A percentile compares a stretch with the other conserved stretches of the same genome.
phyloP scores from a whole-genome alignment of 2,113 vertebrate species.

The Anhinga rufa region DNA sequence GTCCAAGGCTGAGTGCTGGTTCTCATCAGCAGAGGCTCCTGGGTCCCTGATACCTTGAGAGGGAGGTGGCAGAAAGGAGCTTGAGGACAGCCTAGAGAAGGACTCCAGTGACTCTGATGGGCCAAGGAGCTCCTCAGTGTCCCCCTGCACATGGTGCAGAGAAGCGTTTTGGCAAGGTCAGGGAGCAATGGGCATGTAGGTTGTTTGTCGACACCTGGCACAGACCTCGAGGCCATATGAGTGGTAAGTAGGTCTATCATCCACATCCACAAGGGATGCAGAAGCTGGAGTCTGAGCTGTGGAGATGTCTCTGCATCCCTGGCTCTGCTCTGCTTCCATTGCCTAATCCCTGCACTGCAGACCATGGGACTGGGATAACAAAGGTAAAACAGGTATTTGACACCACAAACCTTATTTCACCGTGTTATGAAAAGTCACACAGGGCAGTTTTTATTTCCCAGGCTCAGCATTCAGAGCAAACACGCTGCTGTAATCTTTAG shows the following conservation, averaged over 20 bases:
- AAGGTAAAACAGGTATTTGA: background rate
- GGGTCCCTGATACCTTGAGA: background rate
- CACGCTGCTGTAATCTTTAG: conserved; percentile 1
- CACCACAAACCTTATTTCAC: background rate
- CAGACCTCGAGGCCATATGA: background rate
- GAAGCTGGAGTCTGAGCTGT: background rate
- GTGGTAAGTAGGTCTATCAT: background rate
- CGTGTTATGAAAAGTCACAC: background rate
- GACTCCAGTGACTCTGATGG: background rate
- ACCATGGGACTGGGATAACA: background rate
- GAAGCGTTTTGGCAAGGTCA: background rate
- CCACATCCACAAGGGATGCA: background rate
- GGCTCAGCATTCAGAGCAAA: conserved; percentile 17
- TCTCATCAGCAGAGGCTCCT: background rate
- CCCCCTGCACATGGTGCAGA: background rate
- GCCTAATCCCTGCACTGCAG: background rate
- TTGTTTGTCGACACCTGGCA: background rate
- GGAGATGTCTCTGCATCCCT: background rate
- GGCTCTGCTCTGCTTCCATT: background rate
- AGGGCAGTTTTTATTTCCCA: background rate
- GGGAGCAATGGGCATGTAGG: background rate
- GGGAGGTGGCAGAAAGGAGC: background rate
- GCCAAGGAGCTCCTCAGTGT: background rate
- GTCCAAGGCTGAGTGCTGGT: background rate
- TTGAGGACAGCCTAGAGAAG: background rate